Base-by-base conservation (phyloP, 2,888 invertebrate genomes). In the Gymnoscelis rufifasciata region DNA sequence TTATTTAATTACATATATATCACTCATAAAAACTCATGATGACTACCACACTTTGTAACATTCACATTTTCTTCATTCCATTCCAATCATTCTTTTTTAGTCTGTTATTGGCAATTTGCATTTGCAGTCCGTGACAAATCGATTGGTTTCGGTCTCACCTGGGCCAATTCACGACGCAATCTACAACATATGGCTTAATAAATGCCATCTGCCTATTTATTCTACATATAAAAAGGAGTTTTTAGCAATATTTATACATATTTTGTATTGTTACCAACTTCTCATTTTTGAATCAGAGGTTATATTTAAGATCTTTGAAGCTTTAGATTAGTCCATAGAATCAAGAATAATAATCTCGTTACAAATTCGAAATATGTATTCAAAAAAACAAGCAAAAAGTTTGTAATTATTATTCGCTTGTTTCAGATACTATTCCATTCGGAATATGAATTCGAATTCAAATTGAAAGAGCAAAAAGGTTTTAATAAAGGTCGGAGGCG, bases 381-480 rank as follows among this genome's bases (percentile, higher is more conserved):
- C 19, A 5, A 19, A 2, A 19, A 19, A 19, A 19, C 19, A 19
- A 19, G 19, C 19, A 19, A 19, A 19, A 19, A 19, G 19, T 19
- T 19, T 19, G 3, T 19, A 19, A 19, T 19, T 19, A 19, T 3
- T 19, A 19, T 19, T 19, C 19, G 10, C 8, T 15, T 1, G 33
- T 19, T 19, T 31, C 1, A 31, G 13, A n/a, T 31, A 5, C 15
- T 5, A 19, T 14, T 33, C 7, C 33, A 19, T 33, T 33, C 15
- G 15, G 24, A 37, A 48, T 29, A 33, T 28, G 13, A 24, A 52
- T 60, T 62, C 62, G 57, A 59, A 38, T 47, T 54, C 52, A 46
- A 62, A 58, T 19, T 5, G n/a, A 19, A 19, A 49, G 56, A 57
- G 57, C 54, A 62, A 57, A 59, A 61, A 59, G 57, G 56, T 23